Conservation (phyloP, 1,140 invertebrate species). For the Ooceraea biroi region DNA sequence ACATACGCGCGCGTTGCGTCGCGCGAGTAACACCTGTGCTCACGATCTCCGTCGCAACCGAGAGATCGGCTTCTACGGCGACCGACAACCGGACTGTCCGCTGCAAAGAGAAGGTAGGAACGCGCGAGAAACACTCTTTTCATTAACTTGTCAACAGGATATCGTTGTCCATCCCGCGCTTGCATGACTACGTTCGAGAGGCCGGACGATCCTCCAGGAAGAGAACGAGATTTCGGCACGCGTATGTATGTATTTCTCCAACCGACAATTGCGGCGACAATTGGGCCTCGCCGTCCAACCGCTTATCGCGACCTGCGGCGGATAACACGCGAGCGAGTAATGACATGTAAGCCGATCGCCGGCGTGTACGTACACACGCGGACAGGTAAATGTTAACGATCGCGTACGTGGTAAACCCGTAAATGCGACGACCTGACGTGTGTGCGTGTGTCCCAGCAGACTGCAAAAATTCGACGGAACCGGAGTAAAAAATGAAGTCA, state of each 20-base stretch:
- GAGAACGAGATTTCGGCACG: not conserved
- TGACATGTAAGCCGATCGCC: not conserved
- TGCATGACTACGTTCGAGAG: too few relatives aligned
- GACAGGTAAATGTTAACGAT: not conserved
- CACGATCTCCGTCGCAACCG: not conserved
- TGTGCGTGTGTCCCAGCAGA: too few relatives aligned
- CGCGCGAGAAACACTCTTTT: too few relatives aligned
- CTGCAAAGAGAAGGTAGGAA: not conserved
- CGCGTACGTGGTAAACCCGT: not conserved
- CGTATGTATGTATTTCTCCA: not conserved
- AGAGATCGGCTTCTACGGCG: not conserved
- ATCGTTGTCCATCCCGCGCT: not conserved
- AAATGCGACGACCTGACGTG: too few relatives aligned
- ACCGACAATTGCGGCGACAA: not conserved
- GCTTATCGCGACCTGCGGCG: constrained; percentile 3
- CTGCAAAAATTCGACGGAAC: too few relatives aligned
- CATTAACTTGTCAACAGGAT: not conserved
- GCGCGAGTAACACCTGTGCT: constrained; percentile 16
- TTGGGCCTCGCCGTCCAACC: not conserved
- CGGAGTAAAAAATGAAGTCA: not conserved
- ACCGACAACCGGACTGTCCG: not conserved
- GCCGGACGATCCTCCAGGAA: too few relatives aligned
- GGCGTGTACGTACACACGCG: not conserved
- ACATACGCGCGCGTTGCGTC: constrained; percentile 6
- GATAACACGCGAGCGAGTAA: constrained; percentile 5